Conservation (phyloP, 2,888 invertebrate species). For the Cryptops parisi region DNA sequence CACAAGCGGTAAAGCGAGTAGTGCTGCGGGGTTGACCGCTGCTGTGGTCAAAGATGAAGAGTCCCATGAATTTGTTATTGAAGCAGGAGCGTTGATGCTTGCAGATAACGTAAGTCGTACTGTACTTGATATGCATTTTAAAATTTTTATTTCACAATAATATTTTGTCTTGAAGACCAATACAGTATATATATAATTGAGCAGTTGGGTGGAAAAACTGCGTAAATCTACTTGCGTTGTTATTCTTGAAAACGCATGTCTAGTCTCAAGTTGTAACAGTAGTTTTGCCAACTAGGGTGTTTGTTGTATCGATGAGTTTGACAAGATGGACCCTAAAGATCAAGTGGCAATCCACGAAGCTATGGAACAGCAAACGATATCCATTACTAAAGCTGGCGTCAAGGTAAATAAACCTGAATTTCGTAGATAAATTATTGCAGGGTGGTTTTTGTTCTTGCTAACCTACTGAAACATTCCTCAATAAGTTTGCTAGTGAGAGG, state of each 20-base stretch:
- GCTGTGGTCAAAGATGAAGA: conserved; percentile 98
- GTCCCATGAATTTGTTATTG: conserved; percentile 96
- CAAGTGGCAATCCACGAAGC: conserved; percentile 99
- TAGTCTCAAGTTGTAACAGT: conserved; percentile 12
- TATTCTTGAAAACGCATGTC: background rate
- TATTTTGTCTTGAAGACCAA: no score
- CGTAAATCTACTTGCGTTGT: no score
- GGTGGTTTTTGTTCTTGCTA: no score
- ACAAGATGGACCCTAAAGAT: conserved; percentile 96
- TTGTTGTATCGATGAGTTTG: conserved; percentile 99
- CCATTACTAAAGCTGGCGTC: conserved; percentile 71
- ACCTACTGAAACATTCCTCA: no score
- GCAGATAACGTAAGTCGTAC: conserved; percentile 67
- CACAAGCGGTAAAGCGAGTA: conserved; percentile 96
- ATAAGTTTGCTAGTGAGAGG: no score
- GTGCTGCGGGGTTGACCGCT: conserved; percentile 95
- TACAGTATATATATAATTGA: no score
- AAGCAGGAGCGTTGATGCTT: conserved; percentile 98
- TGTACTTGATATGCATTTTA: background rate
- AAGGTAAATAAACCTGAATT: no score
- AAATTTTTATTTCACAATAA: background rate
- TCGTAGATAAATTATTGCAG: background rate
- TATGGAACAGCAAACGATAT: conserved; percentile 99
- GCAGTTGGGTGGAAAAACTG: no score
- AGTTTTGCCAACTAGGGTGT: conserved; percentile 42